phyloP scores from a whole-genome alignment of 2,113 vertebrate genomes.

The Microtus montanus region DNA sequence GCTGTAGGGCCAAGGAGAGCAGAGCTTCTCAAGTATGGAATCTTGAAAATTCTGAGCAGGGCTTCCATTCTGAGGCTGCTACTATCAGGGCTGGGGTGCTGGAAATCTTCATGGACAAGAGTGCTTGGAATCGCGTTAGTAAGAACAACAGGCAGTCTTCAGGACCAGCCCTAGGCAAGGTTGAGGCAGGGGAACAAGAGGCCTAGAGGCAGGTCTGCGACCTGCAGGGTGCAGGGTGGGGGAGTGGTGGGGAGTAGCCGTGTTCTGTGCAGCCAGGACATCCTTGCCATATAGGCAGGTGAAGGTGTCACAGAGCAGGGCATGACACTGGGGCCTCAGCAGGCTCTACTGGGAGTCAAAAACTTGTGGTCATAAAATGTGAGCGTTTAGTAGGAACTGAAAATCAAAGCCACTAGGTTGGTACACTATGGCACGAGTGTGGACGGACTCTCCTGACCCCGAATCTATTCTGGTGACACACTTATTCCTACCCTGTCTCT shows the following conservation, averaged over 20 bases:
- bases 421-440: background rate
- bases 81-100: background rate
- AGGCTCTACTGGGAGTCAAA: background rate
- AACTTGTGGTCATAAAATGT: background rate
- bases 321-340: background rate
- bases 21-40: background rate
- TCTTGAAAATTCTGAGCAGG: background rate
- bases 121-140: background rate
- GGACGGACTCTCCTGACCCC: background rate
- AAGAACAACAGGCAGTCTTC: background rate
- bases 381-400: background rate
- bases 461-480: background rate
- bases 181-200: background rate
- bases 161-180: background rate
- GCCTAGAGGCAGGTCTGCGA: background rate
- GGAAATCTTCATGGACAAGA: background rate
- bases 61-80: background rate
- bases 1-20: background rate
- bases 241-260: fast-evolving
- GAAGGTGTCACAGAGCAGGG: too few relatives aligned
- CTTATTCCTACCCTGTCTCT: background rate
- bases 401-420: background rate
- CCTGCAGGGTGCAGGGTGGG: background rate
- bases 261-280: background rate
- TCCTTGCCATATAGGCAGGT: background rate